Evolutionary conservation across 2,113 vertebrate genomes (phyloP), one percentile per base, ranked within the genome.

Genomic region (Catharus minimus): DNA sequence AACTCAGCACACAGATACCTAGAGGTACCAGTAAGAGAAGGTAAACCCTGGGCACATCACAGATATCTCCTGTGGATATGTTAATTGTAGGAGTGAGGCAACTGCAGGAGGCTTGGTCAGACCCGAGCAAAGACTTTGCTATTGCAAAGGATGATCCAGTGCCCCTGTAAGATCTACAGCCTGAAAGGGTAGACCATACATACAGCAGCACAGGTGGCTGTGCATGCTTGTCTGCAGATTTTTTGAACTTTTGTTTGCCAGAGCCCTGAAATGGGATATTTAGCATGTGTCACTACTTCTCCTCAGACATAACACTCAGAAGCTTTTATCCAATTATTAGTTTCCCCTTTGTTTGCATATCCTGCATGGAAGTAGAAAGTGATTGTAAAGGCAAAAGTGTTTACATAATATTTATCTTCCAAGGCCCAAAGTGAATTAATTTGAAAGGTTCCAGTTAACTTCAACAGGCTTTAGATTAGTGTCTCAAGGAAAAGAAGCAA

Each of bases 401-500:
- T 86, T 83, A 26, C 6, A 22, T 64, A 38, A 14, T 47, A 15
- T 44, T 92, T 71, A 3, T 82, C 46, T 79, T 82, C 61, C 33
- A 24, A 76, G 57, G 36, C 14, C 71, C 49, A 38, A 41, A 86
- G 39, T 36, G 38, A 86, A 68, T 56, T 84, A 20, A 49, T 41
- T 79, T 78, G 67, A 58, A 47, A 60, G 52, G 60, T 61, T 88
- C 36, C 64, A 44, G 17, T 73, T 83, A 77, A 52, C 36, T 80
- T 94, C 64, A 66, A 15, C 30, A 78, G 49, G 27, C 47, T 66
- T 82, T 88, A 85, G 47, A 77, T 26, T 46, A 77, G 43, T 28
- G 36, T 83, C 65, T 91, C 68, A 91, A 90, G 67, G 27, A 92
- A 85, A 92, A 83, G 64, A 64, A 60, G 57, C 36, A 76, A 81